Percentiles rank a stretch among this genome's conserved stretches.
Evolutionary conservation across 2,888 invertebrate species (phyloP).

Genomic region (Bombyx huttoni): DNA sequence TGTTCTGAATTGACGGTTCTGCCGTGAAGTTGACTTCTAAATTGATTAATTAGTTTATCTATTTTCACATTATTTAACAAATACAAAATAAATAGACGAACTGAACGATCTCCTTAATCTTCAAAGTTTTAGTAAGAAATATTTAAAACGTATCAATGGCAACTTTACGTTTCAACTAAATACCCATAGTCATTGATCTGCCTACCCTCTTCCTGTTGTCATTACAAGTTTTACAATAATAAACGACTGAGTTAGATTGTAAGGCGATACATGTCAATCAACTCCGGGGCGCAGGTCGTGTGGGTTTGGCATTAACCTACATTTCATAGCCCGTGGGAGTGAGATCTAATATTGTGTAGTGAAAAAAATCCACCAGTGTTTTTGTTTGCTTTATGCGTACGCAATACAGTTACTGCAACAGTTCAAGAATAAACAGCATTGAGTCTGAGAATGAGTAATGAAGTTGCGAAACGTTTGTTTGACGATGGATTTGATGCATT

Average conservation of each 20-base stretch:
- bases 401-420: slow-evolving; percentile 42
- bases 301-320: slow-evolving; percentile 69
- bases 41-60: background rate
- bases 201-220: background rate
- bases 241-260: slow-evolving; percentile 7
- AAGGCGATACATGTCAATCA: slow-evolving; percentile 42
- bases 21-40: background rate
- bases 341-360: slow-evolving; percentile 54
- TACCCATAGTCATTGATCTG: background rate
- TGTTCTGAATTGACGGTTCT: background rate
- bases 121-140: too few relatives aligned
- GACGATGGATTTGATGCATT: background rate
- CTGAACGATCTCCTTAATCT: too few relatives aligned
- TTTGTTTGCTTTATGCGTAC: slow-evolving; percentile 36
- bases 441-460: slow-evolving; percentile 4
- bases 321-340: slow-evolving; percentile 56
- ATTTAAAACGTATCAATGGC: too few relatives aligned
- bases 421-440: slow-evolving; percentile 33
- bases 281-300: slow-evolving; percentile 36
- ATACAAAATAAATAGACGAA: too few relatives aligned
- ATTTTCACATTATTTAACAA: too few relatives aligned
- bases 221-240: background rate
- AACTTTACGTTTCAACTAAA: background rate
- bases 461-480: slow-evolving; percentile 3
- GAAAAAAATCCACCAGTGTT: slow-evolving; percentile 41